These are phyloP conservation scores for Rhadinocentrus ornatus DNA, from an alignment of 2,797 vertebrate species.

Conservation along the genomic window DNA sequence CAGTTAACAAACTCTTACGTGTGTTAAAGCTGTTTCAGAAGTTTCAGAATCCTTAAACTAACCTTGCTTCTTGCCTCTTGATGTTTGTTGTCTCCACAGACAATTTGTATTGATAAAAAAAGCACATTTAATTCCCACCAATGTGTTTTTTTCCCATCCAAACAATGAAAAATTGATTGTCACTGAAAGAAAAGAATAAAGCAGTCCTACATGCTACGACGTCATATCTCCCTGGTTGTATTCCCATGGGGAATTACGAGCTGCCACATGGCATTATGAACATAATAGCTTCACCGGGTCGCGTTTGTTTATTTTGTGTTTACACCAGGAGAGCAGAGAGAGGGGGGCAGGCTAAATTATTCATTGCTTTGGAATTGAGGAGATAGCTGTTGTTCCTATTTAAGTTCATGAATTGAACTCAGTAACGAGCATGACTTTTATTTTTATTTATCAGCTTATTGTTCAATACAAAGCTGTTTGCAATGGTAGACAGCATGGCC, in stretches of 20 bases:
- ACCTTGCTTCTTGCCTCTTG: slow-evolving; percentile 14
- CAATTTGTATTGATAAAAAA: slow-evolving; percentile 45
- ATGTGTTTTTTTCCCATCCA: not conserved
- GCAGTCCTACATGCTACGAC: slow-evolving; percentile 5
- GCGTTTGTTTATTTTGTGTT: slow-evolving; percentile 51
- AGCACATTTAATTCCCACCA: slow-evolving; percentile 29
- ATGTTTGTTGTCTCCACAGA: not conserved
- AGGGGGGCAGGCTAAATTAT: slow-evolving; percentile 40
- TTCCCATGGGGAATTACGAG: slow-evolving; percentile 22
- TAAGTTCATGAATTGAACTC: not conserved
- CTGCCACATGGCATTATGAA: slow-evolving; percentile 31
- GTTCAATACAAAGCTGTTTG: not conserved
- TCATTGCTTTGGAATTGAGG: slow-evolving; percentile 44
- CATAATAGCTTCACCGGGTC: slow-evolving; percentile 29
- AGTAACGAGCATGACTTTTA: not conserved
- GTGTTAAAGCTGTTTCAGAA: slow-evolving; percentile 2
- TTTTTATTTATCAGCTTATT: slow-evolving; percentile 6
- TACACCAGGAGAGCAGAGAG: slow-evolving; percentile 34
- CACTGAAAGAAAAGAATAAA: slow-evolving; percentile 22
- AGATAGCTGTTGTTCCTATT: slow-evolving; percentile 19
- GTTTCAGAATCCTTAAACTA: slow-evolving; percentile 11
- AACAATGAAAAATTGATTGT: slow-evolving; percentile 47
- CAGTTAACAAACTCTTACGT: not conserved
- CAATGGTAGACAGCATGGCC: not conserved
- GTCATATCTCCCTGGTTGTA: slow-evolving; percentile 9